Percentiles rank a stretch among this genome's conserved stretches.
phyloP scores from a whole-genome alignment of 2,797 vertebrate species.

The Coranthus polyacanthus region DNA sequence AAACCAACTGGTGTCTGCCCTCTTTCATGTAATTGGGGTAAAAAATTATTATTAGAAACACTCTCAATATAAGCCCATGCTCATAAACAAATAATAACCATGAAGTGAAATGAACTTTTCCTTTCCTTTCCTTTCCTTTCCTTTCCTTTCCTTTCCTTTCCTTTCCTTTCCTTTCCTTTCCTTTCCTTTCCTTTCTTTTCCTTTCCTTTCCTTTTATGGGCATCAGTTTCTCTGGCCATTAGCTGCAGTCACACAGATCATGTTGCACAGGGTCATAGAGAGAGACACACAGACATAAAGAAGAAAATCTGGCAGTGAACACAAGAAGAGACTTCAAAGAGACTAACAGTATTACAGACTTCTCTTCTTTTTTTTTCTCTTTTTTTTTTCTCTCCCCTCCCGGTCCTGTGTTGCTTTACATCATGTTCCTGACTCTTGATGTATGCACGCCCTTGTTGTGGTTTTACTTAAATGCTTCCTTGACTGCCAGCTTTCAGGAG shows the following conservation, averaged over 20 bases:
- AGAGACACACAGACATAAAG: conserved; percentile 30
- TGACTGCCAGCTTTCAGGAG: conserved; percentile 65
- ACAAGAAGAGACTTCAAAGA: conserved; percentile 72
- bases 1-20: no score
- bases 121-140: conserved; percentile 26
- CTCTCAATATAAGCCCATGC: no score
- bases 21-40: no score
- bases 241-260: conserved; percentile 77
- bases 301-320: conserved; percentile 60
- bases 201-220: conserved; percentile 77
- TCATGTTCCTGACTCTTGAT: conserved; percentile 68
- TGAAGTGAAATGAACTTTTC: no score
- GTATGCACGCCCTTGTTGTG: conserved; percentile 64
- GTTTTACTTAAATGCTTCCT: conserved; percentile 67
- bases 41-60: no score
- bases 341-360: conserved; percentile 46
- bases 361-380: conserved; percentile 4
- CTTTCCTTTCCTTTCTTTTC: conserved; percentile 13
- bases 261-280: conserved; percentile 78
- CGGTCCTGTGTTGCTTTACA: conserved; percentile 46
- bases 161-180: conserved; percentile 44
- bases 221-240: conserved; percentile 80
- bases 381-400: not conserved
- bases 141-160: conserved; percentile 34
- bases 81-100: no score